Conservation (phyloP, 2,797 vertebrate genomes). For the Liparis tanakae region DNA sequence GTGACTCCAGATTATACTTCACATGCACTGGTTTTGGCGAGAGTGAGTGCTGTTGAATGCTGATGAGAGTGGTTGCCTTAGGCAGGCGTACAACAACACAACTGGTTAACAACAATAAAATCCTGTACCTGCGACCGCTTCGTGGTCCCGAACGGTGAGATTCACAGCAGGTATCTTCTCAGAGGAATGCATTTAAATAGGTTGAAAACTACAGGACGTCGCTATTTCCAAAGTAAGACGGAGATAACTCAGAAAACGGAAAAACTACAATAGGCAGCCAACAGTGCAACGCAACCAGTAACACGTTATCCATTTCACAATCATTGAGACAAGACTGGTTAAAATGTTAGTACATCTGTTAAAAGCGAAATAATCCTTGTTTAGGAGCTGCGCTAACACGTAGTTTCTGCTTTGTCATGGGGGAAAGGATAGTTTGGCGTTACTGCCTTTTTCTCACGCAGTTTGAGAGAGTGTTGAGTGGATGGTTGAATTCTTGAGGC, state of each 20-base stretch:
- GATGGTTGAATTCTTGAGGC: neutral
- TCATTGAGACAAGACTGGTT: slow-evolving; percentile 50
- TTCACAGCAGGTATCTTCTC: slow-evolving; percentile 66
- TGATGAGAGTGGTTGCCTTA: slow-evolving; percentile 31
- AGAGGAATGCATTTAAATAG: slow-evolving; percentile 71
- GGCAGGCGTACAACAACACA: slow-evolving; percentile 45
- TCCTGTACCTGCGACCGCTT: slow-evolving; percentile 68
- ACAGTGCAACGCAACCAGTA: slow-evolving; percentile 57
- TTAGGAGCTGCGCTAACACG: slow-evolving; percentile 20
- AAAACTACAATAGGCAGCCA: slow-evolving; percentile 45
- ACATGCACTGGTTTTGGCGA: slow-evolving; percentile 59
- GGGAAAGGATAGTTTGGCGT: slow-evolving; percentile 17
- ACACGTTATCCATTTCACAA: slow-evolving; percentile 56
- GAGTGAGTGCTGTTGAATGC: slow-evolving; percentile 36
- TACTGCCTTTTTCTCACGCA: neutral
- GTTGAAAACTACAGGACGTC: slow-evolving; percentile 31
- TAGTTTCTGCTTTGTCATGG: slow-evolving; percentile 30
- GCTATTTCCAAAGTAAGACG: slow-evolving; percentile 36
- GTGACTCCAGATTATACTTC: slow-evolving; percentile 45
- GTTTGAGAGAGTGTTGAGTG: slow-evolving; percentile 22
- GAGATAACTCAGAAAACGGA: slow-evolving; percentile 28
- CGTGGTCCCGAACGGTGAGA: slow-evolving; percentile 47
- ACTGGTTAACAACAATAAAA: slow-evolving; percentile 48
- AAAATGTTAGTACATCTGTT: slow-evolving; percentile 48
- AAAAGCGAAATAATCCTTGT: slow-evolving; percentile 34